Conservation (phyloP, 2,888 invertebrate genomes). For the Athalia cordata region DNA sequence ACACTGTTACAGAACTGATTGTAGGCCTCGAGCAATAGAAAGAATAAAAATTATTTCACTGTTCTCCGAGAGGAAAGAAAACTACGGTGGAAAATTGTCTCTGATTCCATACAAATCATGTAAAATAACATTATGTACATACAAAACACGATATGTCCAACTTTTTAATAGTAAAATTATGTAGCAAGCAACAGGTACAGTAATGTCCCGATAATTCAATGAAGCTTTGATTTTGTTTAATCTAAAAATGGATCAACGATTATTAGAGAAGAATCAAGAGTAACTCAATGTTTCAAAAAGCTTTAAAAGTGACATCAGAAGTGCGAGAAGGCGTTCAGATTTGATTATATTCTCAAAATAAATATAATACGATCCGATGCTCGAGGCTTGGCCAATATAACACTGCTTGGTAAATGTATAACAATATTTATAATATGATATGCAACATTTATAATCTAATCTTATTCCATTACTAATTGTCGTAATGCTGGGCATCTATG, state of each 20-base stretch:
- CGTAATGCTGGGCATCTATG: constrained; percentile 71
- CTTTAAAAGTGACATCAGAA: not conserved
- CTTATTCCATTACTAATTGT: constrained; percentile 70
- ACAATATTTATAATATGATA: constrained; percentile 73
- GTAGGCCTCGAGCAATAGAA: constrained; percentile 58
- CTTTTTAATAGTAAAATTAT: no score
- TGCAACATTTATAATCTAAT: constrained; percentile 73
- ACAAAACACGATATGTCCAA: no score
- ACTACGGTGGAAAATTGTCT: no score
- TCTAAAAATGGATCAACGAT: no score
- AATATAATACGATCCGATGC: constrained; percentile 8
- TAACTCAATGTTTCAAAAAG: no score
- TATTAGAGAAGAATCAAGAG: no score
- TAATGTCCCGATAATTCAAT: no score
- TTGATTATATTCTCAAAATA: not conserved
- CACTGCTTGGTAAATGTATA: constrained; percentile 70
- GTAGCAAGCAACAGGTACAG: no score
- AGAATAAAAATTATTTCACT: no score
- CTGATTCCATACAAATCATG: not conserved
- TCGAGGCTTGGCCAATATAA: constrained; percentile 54
- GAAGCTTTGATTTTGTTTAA: no score
- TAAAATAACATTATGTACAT: no score
- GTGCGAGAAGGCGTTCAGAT: not conserved
- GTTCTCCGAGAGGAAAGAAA: no score
- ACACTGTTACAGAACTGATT: constrained; percentile 64